A percentile compares a stretch with the other conserved stretches of the same genome.
phyloP scores from a whole-genome alignment of 2,888 invertebrate species.

The Plagodis pulveraria region DNA sequence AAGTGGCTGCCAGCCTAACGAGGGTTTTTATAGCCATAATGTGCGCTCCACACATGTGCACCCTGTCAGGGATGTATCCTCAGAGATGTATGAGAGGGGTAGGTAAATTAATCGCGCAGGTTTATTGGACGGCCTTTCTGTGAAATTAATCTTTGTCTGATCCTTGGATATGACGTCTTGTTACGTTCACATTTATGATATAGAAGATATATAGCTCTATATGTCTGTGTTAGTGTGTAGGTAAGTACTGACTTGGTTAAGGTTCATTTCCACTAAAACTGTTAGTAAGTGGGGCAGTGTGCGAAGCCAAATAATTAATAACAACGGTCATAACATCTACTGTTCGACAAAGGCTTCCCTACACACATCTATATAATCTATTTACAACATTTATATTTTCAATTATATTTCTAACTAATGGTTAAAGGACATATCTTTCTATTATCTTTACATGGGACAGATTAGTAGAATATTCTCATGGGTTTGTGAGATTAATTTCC shows the following conservation, averaged over 20 bases:
- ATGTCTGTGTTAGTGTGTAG: too few relatives aligned
- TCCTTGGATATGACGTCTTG: constrained; percentile 1
- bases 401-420: too few relatives aligned
- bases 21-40: constrained; percentile 32
- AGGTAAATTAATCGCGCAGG: constrained; percentile 23
- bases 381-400: too few relatives aligned
- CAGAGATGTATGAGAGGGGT: constrained; percentile 17
- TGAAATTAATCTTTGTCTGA: constrained; percentile 23
- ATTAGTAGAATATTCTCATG: constrained; percentile 1
- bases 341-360: too few relatives aligned
- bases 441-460: background rate
- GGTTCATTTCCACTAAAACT: too few relatives aligned
- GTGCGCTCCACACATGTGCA: constrained; percentile 23
- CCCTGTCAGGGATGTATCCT: constrained; percentile 9
- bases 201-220: too few relatives aligned
- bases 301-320: too few relatives aligned
- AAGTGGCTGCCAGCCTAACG: constrained; percentile 24
- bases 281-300: too few relatives aligned
- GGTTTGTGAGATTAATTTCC: constrained; percentile 9
- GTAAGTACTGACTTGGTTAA: too few relatives aligned
- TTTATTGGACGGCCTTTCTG: constrained; percentile 12
- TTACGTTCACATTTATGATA: background rate
- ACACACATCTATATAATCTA: too few relatives aligned
- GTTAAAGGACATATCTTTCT: background rate
- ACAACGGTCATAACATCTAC: too few relatives aligned